Base-by-base conservation (phyloP, 92 coral and sea anemone species). In the Virgularia gustaviana region DNA sequence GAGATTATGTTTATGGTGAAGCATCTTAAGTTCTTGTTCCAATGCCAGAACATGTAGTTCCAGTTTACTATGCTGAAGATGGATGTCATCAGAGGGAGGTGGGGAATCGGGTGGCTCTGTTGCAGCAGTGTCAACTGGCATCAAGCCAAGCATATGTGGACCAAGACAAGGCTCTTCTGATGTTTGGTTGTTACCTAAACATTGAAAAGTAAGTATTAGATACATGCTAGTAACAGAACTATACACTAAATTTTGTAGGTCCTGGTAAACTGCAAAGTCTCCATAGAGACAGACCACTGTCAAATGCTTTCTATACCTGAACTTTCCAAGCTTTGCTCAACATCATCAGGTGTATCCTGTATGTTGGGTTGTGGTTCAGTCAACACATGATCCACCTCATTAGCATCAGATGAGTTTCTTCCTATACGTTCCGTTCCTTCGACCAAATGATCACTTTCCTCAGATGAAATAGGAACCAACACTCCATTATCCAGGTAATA, bases 71-170 rank as follows among this genome's bases (percentile, higher is more conserved):
- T 39, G 79, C 33, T 63, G 52, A 39, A 49, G 57, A 34, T 72
- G 80, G 78, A 25, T 67, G n/a, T 49, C 49, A 30, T 78, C 27
- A 10, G 88, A 49, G 39, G 73, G 64, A 37, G 77, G 72, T 12
- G 77, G 74, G 29, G 74, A 72, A 12, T 73, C 70, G 11, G 55
- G 85, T 36, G 75, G 32, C n/a, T n/a, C n/a, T n/a, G n/a, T n/a
- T n/a, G n/a, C n/a, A 15, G 79, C 59, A 36, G 79, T 78, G 76
- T 83, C 79, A 20, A 80, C 83, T 39, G 94, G 96, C 15, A 94
- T 71, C 23, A 94, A 77, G 2, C 99, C 99, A 33, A 89, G 82
- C 31, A 85, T 82, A 27, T 94, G 96, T 4, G 95, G 96, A 84
- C 75, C 75, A 51, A 49, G 60, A 22, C 59, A n/a, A 4, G 22